Evolutionary conservation across 2,113 vertebrate species (phyloP).

Genomic region (Mesembrinibis cayennensis): DNA sequence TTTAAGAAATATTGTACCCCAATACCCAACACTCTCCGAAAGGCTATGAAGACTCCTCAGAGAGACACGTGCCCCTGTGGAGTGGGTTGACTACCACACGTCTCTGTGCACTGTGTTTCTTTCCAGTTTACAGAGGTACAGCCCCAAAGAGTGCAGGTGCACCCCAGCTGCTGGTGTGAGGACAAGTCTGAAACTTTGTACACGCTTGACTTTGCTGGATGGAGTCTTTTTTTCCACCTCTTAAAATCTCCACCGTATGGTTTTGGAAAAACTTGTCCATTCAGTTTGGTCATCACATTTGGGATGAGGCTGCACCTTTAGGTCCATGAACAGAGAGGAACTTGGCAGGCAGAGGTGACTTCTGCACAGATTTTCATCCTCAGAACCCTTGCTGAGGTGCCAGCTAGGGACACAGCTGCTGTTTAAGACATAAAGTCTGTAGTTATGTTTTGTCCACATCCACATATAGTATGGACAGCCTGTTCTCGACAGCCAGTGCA

Average conservation of each 20-base stretch:
- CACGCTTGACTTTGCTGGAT: not conserved
- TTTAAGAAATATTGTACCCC: not conserved
- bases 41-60: not conserved
- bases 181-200: not conserved
- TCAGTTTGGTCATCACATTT: not conserved
- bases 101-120: not conserved
- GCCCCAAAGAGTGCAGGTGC: fast-evolving
- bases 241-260: not conserved
- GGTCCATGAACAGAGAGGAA: not conserved
- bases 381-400: not conserved
- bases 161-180: not conserved
- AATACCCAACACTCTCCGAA: not conserved
- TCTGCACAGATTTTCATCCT: not conserved
- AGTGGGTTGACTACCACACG: not conserved
- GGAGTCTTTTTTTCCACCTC: not conserved
- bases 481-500: not conserved
- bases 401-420: not conserved
- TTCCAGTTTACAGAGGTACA: fast-evolving
- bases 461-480: fast-evolving
- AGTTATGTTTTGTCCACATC: not conserved
- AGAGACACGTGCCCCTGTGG: fast-evolving
- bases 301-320: not conserved
- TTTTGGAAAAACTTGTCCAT: not conserved
- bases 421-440: not conserved
- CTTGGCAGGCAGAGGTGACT: not conserved